Evolutionary conservation across 2,113 vertebrate genomes (phyloP).

Genomic region (Pseudorasbora parva): DNA sequence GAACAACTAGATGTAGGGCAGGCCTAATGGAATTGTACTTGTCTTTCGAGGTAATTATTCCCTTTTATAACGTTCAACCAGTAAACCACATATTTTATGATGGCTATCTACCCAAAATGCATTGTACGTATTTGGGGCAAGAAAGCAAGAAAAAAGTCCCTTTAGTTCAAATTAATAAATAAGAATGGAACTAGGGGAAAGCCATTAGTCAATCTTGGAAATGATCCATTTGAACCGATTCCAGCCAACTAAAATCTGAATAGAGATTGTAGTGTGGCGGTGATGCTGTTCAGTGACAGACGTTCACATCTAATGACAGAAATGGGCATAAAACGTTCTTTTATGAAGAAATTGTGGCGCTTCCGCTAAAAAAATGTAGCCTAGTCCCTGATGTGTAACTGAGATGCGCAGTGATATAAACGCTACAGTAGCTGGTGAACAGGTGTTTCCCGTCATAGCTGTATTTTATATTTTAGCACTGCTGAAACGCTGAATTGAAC

Average conservation of each 20-base stretch:
- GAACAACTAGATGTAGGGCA: neutral
- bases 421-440: constrained; percentile 11
- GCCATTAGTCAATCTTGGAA: neutral
- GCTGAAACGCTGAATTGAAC: neutral
- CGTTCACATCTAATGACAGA: no score
- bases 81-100: neutral
- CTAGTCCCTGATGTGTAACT: neutral
- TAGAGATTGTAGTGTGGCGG: neutral
- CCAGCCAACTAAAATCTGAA: neutral
- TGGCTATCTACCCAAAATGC: neutral
- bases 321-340: neutral
- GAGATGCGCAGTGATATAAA: neutral
- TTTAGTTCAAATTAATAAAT: neutral
- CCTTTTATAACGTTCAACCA: neutral
- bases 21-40: neutral
- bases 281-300: neutral
- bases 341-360: neutral
- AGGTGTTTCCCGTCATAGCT: constrained; percentile 4
- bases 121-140: neutral
- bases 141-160: neutral
- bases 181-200: neutral
- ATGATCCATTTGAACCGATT: neutral
- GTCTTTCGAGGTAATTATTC: neutral
- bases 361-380: constrained; percentile 15
- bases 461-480: neutral